A percentile compares a stretch with the other conserved stretches of the same genome.
phyloP scores from a whole-genome alignment of 2,113 vertebrate genomes.

The Panthera leo region DNA sequence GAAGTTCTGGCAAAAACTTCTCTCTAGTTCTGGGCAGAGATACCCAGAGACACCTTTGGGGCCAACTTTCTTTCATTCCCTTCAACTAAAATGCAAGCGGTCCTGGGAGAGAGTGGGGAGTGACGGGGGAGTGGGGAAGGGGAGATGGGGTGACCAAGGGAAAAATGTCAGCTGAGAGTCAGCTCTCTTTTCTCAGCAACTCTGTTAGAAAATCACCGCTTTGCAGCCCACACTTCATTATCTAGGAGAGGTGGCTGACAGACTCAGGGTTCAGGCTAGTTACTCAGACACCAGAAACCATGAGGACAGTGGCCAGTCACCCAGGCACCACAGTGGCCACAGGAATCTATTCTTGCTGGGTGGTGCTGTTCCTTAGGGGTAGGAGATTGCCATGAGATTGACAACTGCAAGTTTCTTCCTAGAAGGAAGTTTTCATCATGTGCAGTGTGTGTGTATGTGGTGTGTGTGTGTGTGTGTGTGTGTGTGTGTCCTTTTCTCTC shows the following conservation, averaged over 20 bases:
- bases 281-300: not conserved
- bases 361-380: not conserved
- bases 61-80: slow-evolving; percentile 67
- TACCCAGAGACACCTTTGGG: slow-evolving; percentile 43
- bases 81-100: slow-evolving; percentile 1
- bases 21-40: slow-evolving; percentile 55
- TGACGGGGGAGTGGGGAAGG: not conserved
- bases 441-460: not conserved
- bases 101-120: not conserved
- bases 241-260: not conserved
- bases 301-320: not conserved
- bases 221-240: not conserved
- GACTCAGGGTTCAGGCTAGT: not conserved
- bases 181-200: not conserved
- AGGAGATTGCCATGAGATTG: not conserved
- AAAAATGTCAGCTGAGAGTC: not conserved
- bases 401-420: not conserved
- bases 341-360: not conserved
- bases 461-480: not conserved
- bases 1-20: slow-evolving; percentile 56
- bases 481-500: not conserved
- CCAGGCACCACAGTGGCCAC: not conserved
- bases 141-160: fast-evolving
- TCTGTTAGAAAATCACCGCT: not conserved
- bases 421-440: not conserved